Conservation (phyloP, 2,797 vertebrate genomes). For the Pseudocheirus occidentalis region DNA sequence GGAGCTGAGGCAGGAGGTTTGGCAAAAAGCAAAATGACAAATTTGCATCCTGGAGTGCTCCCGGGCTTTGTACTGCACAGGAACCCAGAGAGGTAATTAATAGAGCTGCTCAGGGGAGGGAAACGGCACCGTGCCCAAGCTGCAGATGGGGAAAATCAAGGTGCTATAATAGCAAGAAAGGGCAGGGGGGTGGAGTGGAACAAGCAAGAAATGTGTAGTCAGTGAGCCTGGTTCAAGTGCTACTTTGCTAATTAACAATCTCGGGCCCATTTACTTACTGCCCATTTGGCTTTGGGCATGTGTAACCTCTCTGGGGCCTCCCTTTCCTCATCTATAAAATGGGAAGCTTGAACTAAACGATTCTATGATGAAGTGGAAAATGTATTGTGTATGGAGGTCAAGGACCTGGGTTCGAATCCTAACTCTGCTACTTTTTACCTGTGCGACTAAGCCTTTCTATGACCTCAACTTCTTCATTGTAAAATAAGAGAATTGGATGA, state of each 20-base stretch:
- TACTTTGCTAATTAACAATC: neutral
- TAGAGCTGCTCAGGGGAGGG: constrained; percentile 10
- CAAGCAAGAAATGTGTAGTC: neutral
- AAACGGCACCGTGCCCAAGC: neutral
- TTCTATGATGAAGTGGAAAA: neutral
- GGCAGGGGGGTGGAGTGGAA: neutral
- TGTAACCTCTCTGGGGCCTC: neutral
- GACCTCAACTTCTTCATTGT: neutral
- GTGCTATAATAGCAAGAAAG: neutral
- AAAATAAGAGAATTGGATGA: neutral
- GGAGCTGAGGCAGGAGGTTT: constrained; percentile 74
- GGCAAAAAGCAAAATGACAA: constrained; percentile 69
- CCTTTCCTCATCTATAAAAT: neutral
- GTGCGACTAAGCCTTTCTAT: neutral
- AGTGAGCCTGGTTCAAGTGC: neutral
- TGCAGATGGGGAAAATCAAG: constrained; percentile 35
- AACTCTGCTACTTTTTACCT: neutral
- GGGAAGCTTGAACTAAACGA: neutral
- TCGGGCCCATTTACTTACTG: neutral
- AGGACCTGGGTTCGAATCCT: neutral
- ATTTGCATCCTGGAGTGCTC: constrained; percentile 71
- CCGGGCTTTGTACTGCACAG: constrained; percentile 61
- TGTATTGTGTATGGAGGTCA: neutral
- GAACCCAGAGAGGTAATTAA: constrained; percentile 44
- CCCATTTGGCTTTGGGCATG: neutral